phyloP scores from a whole-genome alignment of 2,797 vertebrate genomes.

The Sebastolobus alascanus region DNA sequence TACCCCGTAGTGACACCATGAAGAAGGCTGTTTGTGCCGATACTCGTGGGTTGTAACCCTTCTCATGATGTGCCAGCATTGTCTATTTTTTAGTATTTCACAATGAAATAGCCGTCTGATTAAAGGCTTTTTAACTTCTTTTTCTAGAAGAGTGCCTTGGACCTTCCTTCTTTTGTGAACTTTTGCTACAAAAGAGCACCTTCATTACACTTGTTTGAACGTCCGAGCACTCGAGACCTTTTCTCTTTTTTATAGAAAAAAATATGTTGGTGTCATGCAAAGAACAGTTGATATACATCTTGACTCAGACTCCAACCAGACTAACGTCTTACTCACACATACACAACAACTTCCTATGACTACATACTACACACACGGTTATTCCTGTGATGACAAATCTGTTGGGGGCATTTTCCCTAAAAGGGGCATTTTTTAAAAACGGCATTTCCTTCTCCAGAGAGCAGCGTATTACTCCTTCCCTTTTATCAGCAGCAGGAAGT shows the following conservation, averaged over 20 bases:
- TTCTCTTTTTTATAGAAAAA: not conserved
- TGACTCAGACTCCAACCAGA: not conserved
- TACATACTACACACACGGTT: not conserved
- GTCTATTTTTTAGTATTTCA: too few species aligned
- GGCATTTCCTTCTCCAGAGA: constrained; percentile 35
- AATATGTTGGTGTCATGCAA: not conserved
- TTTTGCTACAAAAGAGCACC: too few species aligned
- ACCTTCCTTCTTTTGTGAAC: too few species aligned
- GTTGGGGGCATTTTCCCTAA: constrained; percentile 36
- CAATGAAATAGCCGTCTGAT: too few species aligned
- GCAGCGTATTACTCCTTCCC: constrained; percentile 10
- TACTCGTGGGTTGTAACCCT: too few species aligned
- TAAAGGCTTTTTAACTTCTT: too few species aligned
- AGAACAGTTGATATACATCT: not conserved
- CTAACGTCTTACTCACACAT: constrained; percentile 4
- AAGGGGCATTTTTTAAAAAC: constrained; percentile 55
- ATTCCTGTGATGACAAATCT: constrained; percentile 36
- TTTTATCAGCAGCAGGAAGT: constrained; percentile 81
- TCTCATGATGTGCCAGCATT: too few species aligned
- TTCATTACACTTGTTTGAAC: too few species aligned
- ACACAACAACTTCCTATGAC: constrained; percentile 10
- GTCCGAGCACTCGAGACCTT: too few species aligned
- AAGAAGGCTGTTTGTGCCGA: too few species aligned
- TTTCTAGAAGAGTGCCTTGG: too few species aligned
- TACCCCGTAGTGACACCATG: too few species aligned